A percentile compares a stretch with the other conserved stretches of the same genome.
These are phyloP conservation scores for Pangasius sanitwongsei DNA, from an alignment of 2,797 vertebrate species.

Conservation along the genomic window DNA sequence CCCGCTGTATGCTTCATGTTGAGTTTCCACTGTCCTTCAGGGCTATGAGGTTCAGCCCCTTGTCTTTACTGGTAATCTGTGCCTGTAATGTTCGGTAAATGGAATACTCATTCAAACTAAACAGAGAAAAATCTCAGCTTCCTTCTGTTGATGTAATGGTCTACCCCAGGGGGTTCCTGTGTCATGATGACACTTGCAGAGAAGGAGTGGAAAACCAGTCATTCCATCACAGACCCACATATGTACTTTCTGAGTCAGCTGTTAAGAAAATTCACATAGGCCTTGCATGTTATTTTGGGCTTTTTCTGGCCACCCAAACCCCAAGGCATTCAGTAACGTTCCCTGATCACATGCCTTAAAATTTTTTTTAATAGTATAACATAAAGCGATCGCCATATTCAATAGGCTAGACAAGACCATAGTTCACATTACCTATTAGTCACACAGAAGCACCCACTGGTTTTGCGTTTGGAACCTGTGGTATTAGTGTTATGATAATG, in stretches of 20 bases:
- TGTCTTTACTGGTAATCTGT: slow-evolving; percentile 53
- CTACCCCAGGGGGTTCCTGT: slow-evolving; percentile 41
- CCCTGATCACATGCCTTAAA: neutral
- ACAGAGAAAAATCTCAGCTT: slow-evolving; percentile 31
- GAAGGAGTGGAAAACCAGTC: slow-evolving; percentile 38
- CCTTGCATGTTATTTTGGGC: neutral
- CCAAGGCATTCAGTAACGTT: neutral
- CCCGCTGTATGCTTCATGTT: slow-evolving; percentile 46
- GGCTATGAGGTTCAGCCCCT: slow-evolving; percentile 44
- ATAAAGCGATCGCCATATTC: neutral
- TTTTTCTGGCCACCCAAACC: neutral
- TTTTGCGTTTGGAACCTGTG: neutral
- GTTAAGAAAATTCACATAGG: slow-evolving; percentile 8
- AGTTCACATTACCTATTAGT: neutral
- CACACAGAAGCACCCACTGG: neutral
- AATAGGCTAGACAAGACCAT: neutral
- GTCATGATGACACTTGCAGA: slow-evolving; percentile 24
- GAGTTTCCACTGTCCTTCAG: slow-evolving; percentile 45
- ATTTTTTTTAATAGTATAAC: neutral
- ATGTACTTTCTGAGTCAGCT: slow-evolving; percentile 34
- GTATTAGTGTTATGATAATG: neutral
- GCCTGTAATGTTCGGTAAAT: slow-evolving; percentile 52
- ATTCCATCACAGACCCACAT: slow-evolving; percentile 27
- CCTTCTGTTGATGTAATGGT: slow-evolving; percentile 31
- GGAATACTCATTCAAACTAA: slow-evolving; percentile 29